Conservation (phyloP, 2,888 invertebrate genomes). For the Synergus laeviventris region DNA sequence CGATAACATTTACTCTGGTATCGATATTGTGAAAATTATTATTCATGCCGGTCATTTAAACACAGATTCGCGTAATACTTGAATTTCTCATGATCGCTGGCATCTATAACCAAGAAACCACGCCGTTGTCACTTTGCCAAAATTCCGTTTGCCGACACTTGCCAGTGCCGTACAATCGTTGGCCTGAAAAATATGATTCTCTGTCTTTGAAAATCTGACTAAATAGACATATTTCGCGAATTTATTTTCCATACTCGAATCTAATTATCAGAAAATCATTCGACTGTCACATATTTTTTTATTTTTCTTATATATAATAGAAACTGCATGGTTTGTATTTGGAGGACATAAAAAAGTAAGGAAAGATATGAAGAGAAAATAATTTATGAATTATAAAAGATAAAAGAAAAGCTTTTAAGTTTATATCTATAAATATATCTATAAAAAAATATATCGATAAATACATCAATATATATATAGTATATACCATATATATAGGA, state of each 20-base stretch:
- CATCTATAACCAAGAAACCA: constrained; percentile 5
- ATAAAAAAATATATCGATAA: background rate
- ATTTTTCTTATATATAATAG: background rate
- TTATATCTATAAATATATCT: background rate
- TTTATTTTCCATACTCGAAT: background rate
- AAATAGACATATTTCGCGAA: constrained; percentile 16
- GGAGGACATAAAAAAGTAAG: no score
- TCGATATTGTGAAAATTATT: background rate
- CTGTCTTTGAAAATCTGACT: background rate
- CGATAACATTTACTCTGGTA: no score
- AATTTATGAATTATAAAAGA: no score
- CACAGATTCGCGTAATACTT: background rate
- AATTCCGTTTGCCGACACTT: constrained; percentile 18
- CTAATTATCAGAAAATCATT: background rate
- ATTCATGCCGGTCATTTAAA: background rate
- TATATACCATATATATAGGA: no score
- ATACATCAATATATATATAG: background rate
- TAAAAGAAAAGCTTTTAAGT: no score
- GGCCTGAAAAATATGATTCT: constrained; percentile 5
- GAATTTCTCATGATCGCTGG: constrained; percentile 15
- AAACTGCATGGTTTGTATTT: background rate
- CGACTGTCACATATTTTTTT: background rate
- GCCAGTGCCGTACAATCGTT: constrained; percentile 4
- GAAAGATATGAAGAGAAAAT: no score
- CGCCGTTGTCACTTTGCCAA: constrained; percentile 28